Evolutionary conservation across 2,888 invertebrate species (phyloP), one percentile per base, ranked within the genome.

Genomic region (Macrophya annulata): DNA sequence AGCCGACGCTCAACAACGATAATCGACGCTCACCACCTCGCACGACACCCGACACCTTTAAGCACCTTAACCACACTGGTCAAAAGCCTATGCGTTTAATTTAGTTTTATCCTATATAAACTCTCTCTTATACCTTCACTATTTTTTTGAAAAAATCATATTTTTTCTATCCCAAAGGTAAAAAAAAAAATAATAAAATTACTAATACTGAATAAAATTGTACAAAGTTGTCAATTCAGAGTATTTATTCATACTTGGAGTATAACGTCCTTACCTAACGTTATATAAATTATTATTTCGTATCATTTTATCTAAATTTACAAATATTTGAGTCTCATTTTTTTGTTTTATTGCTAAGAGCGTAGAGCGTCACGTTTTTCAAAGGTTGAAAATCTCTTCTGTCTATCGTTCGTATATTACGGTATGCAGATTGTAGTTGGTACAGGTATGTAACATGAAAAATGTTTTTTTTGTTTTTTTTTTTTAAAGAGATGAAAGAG

Each of bases 1-100:
- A 81, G 81, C 81, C 81, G 81, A 81, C 81, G 81, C 43, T 81
- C 81, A 62, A 81, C 62, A 62, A 81, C 81, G 59, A 79, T 79
- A 59, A 79, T 59, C 79, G 79, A 79, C 79, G 79, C 59, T 79
- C 43, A 79, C 59, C 40, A 37, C 59, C 79, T 51, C 43, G n/a
- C 59, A 15, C 21, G 81, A 81, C 43, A 81, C 15, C 62, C 81
- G 81, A 81, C 81, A 81, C 81, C 81, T 81, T 81, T 81, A 81
- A 81, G 59, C 81, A 40, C 59, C 81, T 81, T 81, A 51, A 17
- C n/a, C 37, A 10, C 17, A 72, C 48, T 9, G 21, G 43, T 21
- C 1, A 45, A 72, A n/a, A 77, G 25, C 77, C 10, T 43, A 21
- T 76, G 31, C 51, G 17, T 55, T 55, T 25, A 55, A 55, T 51